Conservation (phyloP, 2,113 vertebrate species). For the Pongo pygmaeus region DNA sequence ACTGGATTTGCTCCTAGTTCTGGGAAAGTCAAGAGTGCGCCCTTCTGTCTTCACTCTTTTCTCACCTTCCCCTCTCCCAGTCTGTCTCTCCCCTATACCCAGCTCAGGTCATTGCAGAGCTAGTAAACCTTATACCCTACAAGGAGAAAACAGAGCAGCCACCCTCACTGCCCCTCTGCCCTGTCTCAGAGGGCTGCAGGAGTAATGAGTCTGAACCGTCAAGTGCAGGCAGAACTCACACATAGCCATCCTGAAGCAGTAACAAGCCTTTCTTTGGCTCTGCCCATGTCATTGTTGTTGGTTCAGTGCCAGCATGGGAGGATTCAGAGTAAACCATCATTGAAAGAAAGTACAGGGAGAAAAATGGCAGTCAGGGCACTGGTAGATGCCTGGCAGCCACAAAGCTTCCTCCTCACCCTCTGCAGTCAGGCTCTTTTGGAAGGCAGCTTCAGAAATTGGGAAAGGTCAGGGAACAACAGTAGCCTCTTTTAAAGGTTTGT, state of each 20-base stretch:
- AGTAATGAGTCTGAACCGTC: not conserved
- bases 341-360: not conserved
- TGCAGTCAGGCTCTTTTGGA: not conserved
- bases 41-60: not conserved
- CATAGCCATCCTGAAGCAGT: not conserved
- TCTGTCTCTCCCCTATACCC: not conserved
- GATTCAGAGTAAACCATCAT: not conserved
- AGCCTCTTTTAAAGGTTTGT: not conserved
- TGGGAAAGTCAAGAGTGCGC: not conserved
- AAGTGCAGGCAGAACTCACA: not conserved
- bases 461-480: not conserved
- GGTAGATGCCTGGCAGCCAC: not conserved
- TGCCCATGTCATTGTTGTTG: not conserved
- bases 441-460: not conserved
- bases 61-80: not conserved
- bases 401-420: not conserved
- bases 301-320: not conserved
- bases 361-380: not conserved
- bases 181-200: not conserved
- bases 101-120: not conserved
- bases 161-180: not conserved
- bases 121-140: not conserved
- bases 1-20: not conserved
- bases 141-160: not conserved
- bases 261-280: not conserved